These are phyloP conservation scores for Pseudochaenichthys georgianus DNA, from an alignment of 2,797 vertebrate species.

Conservation along the genomic window DNA sequence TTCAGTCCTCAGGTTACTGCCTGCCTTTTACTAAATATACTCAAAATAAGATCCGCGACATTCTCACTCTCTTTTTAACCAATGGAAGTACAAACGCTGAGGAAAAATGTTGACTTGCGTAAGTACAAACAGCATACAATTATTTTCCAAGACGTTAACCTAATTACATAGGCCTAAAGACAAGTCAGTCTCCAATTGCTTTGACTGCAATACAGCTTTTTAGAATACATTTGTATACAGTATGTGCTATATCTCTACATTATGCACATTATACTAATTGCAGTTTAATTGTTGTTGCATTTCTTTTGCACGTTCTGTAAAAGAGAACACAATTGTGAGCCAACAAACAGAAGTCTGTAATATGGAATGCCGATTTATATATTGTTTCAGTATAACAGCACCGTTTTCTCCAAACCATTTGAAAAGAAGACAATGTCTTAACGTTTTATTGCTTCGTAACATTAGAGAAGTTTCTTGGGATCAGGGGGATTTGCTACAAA, in stretches of 20 bases:
- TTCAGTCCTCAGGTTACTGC: slow-evolving; percentile 36
- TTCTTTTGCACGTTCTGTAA: neutral
- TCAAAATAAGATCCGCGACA: slow-evolving; percentile 20
- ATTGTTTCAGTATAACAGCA: neutral
- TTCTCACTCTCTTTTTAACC: neutral
- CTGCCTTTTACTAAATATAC: slow-evolving; percentile 32
- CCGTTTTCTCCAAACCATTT: neutral
- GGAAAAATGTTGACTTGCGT: slow-evolving; percentile 4
- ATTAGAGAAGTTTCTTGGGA: neutral
- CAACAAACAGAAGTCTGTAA: neutral
- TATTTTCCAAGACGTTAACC: neutral
- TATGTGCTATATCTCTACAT: neutral
- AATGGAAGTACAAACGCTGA: neutral
- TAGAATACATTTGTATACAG: neutral
- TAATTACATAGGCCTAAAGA: neutral
- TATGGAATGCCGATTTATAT: neutral
- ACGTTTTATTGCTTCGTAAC: slow-evolving; percentile 15
- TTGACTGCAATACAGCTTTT: neutral
- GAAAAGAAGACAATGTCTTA: slow-evolving; percentile 4
- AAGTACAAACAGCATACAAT: neutral
- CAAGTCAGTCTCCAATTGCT: neutral
- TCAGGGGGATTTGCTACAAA: slow-evolving; percentile 23
- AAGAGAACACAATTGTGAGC: neutral
- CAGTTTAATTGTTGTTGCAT: neutral
- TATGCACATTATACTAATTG: neutral